Evolutionary conservation across 2,888 invertebrate species (phyloP).

Genomic region (Stenoptilia bipunctidactyla): DNA sequence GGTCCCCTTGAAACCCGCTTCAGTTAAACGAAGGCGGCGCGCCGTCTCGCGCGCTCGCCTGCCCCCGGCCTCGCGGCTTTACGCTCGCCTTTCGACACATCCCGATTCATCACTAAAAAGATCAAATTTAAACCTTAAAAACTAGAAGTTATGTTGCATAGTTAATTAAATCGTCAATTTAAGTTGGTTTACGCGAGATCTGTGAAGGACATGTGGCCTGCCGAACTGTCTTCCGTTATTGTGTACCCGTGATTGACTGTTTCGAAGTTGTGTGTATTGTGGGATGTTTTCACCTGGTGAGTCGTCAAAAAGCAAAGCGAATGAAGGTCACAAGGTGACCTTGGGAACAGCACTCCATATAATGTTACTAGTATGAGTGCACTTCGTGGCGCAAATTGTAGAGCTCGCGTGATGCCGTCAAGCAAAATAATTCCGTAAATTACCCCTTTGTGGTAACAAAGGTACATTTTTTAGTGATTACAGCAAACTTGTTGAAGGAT

Average conservation of each 20-base stretch:
- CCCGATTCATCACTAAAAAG: slow-evolving; percentile 52
- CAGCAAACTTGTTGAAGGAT: too few relatives aligned
- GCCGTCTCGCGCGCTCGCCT: slow-evolving; percentile 71
- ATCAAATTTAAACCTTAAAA: slow-evolving; percentile 19
- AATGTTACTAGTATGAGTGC: slow-evolving; percentile 9
- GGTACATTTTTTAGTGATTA: too few relatives aligned
- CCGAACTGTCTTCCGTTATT: slow-evolving; percentile 52
- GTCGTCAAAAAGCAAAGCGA: slow-evolving; percentile 28
- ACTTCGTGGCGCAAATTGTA: slow-evolving; percentile 29
- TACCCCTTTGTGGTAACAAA: slow-evolving; percentile 13
- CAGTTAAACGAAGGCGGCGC: slow-evolving; percentile 63
- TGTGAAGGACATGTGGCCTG: slow-evolving; percentile 18
- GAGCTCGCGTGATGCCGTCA: slow-evolving; percentile 37
- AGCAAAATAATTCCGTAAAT: slow-evolving; percentile 38
- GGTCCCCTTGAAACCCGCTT: slow-evolving; percentile 36
- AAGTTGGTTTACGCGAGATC: not conserved
- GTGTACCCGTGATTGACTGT: slow-evolving; percentile 30
- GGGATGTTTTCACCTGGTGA: slow-evolving; percentile 60
- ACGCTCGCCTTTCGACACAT: slow-evolving; percentile 37
- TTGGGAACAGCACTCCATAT: slow-evolving; percentile 27
- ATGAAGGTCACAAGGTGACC: slow-evolving; percentile 48
- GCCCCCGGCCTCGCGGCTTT: slow-evolving; percentile 48
- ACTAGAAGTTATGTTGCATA: too few relatives aligned
- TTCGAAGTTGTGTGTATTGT: slow-evolving; percentile 23
- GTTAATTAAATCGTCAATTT: too few relatives aligned